These are phyloP conservation scores for Monodelphis domestica DNA, from an alignment of 2,797 vertebrate species.

Conservation along the genomic window DNA sequence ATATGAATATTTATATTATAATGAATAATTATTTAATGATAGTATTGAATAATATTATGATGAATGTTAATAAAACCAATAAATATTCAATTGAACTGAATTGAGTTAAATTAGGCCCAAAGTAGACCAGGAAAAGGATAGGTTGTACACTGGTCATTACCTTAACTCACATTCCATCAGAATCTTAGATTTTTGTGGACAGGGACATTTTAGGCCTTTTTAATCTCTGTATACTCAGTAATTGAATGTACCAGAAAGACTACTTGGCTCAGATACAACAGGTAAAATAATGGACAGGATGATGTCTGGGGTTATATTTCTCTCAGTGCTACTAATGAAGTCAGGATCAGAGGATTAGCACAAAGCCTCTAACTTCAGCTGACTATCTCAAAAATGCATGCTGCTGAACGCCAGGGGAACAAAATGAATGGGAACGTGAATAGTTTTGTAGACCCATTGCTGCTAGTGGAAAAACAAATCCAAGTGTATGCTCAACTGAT, in stretches of 20 bases:
- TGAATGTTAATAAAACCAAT: too few species aligned
- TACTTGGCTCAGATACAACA: slow-evolving; percentile 23
- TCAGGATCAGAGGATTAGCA: not conserved
- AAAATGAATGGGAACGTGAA: not conserved
- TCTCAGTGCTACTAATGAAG: not conserved
- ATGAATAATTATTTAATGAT: too few species aligned
- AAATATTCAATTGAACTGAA: too few species aligned
- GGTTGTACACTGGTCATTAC: too few species aligned
- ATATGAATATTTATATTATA: too few species aligned
- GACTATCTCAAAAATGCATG: not conserved
- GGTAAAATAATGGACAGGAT: not conserved
- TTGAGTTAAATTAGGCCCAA: not conserved
- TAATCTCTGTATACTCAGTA: not conserved
- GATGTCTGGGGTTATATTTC: not conserved
- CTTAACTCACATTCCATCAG: not conserved
- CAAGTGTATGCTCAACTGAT: not conserved
- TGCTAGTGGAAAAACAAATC: not conserved
- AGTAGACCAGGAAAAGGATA: not conserved
- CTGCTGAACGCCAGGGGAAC: not conserved
- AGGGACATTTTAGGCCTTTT: not conserved
- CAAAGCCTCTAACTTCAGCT: not conserved
- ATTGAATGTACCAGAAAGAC: not conserved
- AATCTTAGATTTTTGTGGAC: not conserved
- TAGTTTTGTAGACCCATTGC: not conserved
- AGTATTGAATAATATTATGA: too few species aligned